Base-by-base conservation (phyloP, 2,888 invertebrate genomes). In the Oscheius sp. region DNA sequence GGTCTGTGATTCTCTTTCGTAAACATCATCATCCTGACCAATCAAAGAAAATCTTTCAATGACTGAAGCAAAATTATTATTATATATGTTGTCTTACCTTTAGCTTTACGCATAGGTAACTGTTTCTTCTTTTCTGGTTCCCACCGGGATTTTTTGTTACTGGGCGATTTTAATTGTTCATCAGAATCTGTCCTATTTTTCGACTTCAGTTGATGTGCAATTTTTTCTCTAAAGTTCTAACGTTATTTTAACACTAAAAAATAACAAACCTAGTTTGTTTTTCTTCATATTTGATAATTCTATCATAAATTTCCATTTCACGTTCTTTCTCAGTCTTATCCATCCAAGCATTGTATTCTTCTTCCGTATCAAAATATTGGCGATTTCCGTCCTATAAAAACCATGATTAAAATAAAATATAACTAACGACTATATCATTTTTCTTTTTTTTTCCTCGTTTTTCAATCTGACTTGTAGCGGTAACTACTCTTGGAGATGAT, bases 1-100 rank as follows among this genome's bases (percentile, higher is more conserved):
- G n/a, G n/a, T n/a, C n/a, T n/a, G n/a, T n/a, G n/a, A n/a, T n/a
- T n/a, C n/a, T n/a, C n/a, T n/a, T n/a, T n/a, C n/a, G n/a, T n/a
- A n/a, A n/a, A 36, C 94, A 56, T 92, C 93, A 20, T 47, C 47
- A 12, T 47, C 20, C 5, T 20, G 22, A 47, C 3, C 6, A 22
- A 12, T 47, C 20, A 47, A 20, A 22, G 20, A 12, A 47, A 3
- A 5, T 22, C 4, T 12, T 20, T 47, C 47, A 12, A n/a, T 5
- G 6, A 20, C 4, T 4, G 47, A 5, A 4, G 17, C 20, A 4
- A 41, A 3, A 3, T 12, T 41, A 17, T 41, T 20, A 17, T 41
- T 41, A 3, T 12, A 41, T 41, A 17, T 41, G 14, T 41, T 41
- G 4, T 41, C 41, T 41, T 41, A 14, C 36, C 36, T 12, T 41